Evolutionary conservation across 2,888 invertebrate species (phyloP), one percentile per base, ranked within the genome.

Genomic region (Oligia latruncula): DNA sequence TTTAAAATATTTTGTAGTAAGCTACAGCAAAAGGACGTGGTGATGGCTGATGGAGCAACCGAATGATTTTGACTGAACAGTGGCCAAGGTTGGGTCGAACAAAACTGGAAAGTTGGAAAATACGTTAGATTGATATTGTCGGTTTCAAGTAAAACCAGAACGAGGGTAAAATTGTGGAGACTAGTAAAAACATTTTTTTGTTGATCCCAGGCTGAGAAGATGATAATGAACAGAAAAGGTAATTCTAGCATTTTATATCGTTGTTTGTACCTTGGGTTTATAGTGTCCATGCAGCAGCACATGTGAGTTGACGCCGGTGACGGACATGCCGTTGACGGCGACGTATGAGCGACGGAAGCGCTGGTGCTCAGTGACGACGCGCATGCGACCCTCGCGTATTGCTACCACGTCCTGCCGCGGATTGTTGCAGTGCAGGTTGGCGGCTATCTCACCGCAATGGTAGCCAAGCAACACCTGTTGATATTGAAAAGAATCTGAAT

Each of bases 351-450:
- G 97, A 15, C 95, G 92, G 95, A 98, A 98, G 1, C 90, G 95
- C 79, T 90, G 97, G 94, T 93, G 95, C 83, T 97, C 97, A 0
- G 97, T 96, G 5, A 98, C 97, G n/a, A 98, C 97, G 89, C 96
- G 90, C 65, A 97, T 93, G 80, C 95, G 94, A 0, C 97, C 97
- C 1, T 97, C 96, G 1, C 93, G 92, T 17, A 97, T 89, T 20
- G 96, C 96, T 52, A 93, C 93, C 0, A 97, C 90, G 52, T 96
- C 97, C 66, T 93, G 92, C 5, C 97, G 94, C 1, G 98, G 98
- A 3, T 91, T 94, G 1, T 96, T 95, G 91, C 95, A 98, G 92
- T 98, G 97, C 49, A 98, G 95, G 92, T 98, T 98, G 1, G 97
- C 97, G 0, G 98, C 98, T 77, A 98, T 96, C 67, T 95, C 87